phyloP scores from a whole-genome alignment of 2,888 invertebrate species.

The Elysia crispata region DNA sequence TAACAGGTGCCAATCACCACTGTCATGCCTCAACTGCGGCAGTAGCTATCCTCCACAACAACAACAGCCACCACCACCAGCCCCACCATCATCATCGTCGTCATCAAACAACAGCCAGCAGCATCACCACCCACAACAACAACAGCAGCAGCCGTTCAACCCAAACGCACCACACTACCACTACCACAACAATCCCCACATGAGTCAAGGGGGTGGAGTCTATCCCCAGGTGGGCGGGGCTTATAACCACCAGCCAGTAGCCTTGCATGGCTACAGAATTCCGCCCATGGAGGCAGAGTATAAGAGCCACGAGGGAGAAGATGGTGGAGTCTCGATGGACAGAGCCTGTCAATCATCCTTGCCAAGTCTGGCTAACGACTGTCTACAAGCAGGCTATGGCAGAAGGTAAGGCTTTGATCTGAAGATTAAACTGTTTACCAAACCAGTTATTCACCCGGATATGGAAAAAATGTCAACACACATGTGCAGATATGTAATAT shows the following conservation, averaged over 20 bases:
- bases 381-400: conserved; percentile 56
- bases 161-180: too few relatives aligned
- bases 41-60: conserved; percentile 32
- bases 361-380: conserved; percentile 74
- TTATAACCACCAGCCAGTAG: conserved; percentile 50
- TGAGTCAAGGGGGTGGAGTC: conserved; percentile 30
- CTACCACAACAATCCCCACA: conserved; percentile 39
- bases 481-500: too few relatives aligned
- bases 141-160: too few relatives aligned
- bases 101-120: conserved; percentile 37
- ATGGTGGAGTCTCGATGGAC: conserved; percentile 73
- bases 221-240: conserved; percentile 39
- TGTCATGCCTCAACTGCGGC: conserved; percentile 48
- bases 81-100: conserved; percentile 40
- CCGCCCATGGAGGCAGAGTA: conserved; percentile 55
- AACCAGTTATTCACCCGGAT: too few relatives aligned
- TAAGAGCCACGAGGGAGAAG: conserved; percentile 56
- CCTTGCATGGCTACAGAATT: conserved; percentile 56
- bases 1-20: conserved; percentile 37
- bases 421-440: too few relatives aligned
- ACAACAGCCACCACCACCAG: conserved; percentile 14
- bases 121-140: conserved; percentile 42
- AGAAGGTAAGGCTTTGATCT: conserved; percentile 52
- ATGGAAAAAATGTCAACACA: too few relatives aligned
- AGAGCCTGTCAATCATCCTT: conserved; percentile 80